Evolutionary conservation across 30 jellyfish, hydroid and myxozoan species (phyloP).

Genomic region (Cassiopea xamachana): DNA sequence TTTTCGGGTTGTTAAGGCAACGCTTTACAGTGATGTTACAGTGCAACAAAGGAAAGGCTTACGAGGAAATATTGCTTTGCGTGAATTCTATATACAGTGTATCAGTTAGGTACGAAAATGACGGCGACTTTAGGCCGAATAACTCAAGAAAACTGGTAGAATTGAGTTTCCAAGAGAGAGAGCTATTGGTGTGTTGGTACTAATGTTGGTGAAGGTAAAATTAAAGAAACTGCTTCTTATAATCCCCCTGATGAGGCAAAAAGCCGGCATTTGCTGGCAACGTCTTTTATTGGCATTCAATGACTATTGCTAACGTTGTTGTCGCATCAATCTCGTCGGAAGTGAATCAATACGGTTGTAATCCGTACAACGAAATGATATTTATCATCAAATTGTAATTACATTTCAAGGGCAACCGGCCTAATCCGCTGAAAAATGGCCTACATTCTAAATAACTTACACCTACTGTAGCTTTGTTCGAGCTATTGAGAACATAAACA

Average conservation of each 20-base stretch:
- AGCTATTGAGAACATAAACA: neutral
- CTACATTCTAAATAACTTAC: neutral
- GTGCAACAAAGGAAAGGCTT: too few relatives aligned
- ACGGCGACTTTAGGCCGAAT: too few relatives aligned
- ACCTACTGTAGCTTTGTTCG: neutral
- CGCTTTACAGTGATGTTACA: too few relatives aligned
- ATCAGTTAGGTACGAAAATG: too few relatives aligned
- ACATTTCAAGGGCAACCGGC: neutral
- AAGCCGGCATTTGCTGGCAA: neutral
- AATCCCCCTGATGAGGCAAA: neutral
- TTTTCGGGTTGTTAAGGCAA: too few relatives aligned
- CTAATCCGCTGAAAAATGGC: neutral
- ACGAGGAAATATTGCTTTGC: too few relatives aligned
- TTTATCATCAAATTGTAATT: neutral
- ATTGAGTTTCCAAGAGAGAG: too few relatives aligned
- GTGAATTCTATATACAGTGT: too few relatives aligned
- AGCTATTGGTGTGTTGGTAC: too few relatives aligned
- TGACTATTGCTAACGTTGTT: neutral
- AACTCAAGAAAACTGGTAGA: too few relatives aligned
- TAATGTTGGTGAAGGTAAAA: too few relatives aligned
- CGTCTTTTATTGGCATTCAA: neutral
- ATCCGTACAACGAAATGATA: conserved; percentile 1
- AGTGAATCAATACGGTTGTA: neutral
- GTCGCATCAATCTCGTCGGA: neutral
- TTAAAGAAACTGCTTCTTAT: too few relatives aligned